These are phyloP conservation scores for Pipistrellus pipistrellus DNA, from an alignment of 2,797 vertebrate genomes.

Conservation along the genomic window DNA sequence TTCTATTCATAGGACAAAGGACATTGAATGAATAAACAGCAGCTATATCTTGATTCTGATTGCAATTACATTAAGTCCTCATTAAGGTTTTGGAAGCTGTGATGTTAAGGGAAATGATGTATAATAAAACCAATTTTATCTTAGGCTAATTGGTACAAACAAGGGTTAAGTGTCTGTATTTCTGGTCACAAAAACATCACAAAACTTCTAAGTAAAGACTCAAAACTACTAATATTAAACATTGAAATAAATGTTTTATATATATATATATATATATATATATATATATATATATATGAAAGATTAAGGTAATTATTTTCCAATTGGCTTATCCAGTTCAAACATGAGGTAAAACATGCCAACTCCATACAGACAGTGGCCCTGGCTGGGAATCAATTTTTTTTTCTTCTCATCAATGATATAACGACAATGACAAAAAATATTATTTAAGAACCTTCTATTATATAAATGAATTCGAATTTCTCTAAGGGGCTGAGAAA, in stretches of 20 bases:
- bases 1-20: not conserved
- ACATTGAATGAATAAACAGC: not conserved
- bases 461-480: not conserved
- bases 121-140: not conserved
- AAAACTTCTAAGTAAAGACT: not conserved
- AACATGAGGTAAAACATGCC: not conserved
- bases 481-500: slow-evolving; percentile 14
- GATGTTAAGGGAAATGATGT: not conserved
- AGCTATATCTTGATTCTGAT: not conserved
- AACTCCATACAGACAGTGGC: not conserved
- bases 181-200: not conserved
- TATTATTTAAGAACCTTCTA: not conserved
- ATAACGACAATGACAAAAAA: not conserved
- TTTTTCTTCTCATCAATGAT: not conserved
- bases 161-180: not conserved
- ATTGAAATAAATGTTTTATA: not conserved
- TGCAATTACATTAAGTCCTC: not conserved
- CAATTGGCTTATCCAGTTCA: not conserved
- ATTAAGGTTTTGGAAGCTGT: not conserved
- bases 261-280: too few relatives aligned
- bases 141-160: not conserved
- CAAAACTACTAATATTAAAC: not conserved
- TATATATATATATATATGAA: not conserved
- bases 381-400: not conserved
- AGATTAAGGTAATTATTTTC: not conserved